Percentiles rank a stretch among this genome's conserved stretches.
These are phyloP conservation scores for Acrossocheilus fasciatus DNA, from an alignment of 2,797 vertebrate species.

Conservation along the genomic window DNA sequence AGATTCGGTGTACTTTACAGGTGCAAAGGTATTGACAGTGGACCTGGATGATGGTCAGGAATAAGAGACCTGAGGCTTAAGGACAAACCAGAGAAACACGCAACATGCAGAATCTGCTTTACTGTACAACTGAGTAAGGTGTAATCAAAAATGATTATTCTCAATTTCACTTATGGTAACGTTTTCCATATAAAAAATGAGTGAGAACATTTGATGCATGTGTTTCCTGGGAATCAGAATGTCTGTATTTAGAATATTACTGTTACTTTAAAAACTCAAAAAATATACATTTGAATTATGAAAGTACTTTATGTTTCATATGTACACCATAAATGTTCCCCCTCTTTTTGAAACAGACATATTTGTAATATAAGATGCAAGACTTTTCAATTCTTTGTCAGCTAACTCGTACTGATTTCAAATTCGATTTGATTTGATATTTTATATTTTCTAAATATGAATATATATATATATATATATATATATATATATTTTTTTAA, in stretches of 20 bases:
- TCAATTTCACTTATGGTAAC: background rate
- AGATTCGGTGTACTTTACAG: constrained; percentile 76
- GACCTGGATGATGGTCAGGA: constrained; percentile 75
- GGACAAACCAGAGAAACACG: no score
- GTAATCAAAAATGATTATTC: background rate
- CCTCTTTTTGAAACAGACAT: background rate
- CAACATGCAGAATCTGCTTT: background rate
- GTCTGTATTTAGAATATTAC: background rate
- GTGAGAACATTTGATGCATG: no score
- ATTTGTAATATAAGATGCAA: background rate
- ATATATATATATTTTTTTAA: background rate
- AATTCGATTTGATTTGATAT: background rate
- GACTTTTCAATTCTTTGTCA: background rate
- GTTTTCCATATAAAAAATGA: background rate
- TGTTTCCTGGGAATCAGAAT: background rate
- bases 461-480: background rate
- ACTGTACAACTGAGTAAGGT: background rate
- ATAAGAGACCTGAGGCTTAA: background rate
- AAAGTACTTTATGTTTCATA: background rate
- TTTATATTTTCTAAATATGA: background rate
- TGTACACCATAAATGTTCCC: background rate
- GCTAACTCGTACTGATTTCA: background rate
- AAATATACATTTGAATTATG: background rate
- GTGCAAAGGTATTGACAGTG: constrained; percentile 72
- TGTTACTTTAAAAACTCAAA: background rate